Percentiles rank a stretch among this genome's conserved stretches.
These are phyloP conservation scores for Tipula confusa DNA, from an alignment of 2,888 invertebrate genomes.

Conservation along the genomic window DNA sequence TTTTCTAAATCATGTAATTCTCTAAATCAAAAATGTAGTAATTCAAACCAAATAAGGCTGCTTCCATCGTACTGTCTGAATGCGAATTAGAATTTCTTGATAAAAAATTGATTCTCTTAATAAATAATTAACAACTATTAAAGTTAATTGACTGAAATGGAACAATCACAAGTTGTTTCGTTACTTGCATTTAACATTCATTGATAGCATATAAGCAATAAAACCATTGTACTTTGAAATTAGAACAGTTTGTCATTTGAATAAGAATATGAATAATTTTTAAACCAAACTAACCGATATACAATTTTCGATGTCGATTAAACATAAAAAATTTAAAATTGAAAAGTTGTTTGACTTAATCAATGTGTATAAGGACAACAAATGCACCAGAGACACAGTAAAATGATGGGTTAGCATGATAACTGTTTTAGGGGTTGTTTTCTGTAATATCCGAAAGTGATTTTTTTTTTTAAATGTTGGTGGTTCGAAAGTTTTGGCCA, in stretches of 20 bases:
- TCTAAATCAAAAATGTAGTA: no score
- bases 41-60: not conserved
- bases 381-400: not conserved
- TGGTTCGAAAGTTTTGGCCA: no score
- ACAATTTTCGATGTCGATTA: not conserved
- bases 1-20: not conserved
- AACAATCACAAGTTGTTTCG: not conserved
- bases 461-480: no score
- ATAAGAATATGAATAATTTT: not conserved
- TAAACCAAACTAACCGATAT: not conserved
- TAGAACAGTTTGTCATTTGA: conserved; percentile 3
- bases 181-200: not conserved
- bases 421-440: no score
- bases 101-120: not conserved
- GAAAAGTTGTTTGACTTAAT: not conserved
- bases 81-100: not conserved
- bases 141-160: conserved; percentile 20
- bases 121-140: conserved; percentile 25
- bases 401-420: not conserved
- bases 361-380: not conserved
- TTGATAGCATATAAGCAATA: not conserved
- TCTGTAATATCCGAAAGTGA: no score
- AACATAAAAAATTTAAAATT: no score
- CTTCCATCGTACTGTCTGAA: not conserved
- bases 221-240: not conserved